A percentile compares a stretch with the other conserved stretches of the same genome.
Conservation (phyloP, 2,888 invertebrate genomes). For the Aphodius granarius region DNA sequence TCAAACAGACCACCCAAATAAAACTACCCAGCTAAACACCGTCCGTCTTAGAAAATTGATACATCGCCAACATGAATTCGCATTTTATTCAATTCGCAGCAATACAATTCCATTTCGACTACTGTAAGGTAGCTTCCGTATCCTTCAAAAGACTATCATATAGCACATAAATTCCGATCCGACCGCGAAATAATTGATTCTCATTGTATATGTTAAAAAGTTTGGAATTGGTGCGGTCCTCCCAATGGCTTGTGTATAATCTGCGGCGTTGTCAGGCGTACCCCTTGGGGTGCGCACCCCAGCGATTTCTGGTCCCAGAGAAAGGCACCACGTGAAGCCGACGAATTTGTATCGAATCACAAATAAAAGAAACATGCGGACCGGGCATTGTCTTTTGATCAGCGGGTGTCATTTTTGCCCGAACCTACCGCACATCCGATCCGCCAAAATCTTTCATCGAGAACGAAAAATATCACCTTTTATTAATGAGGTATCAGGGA, state of each 20-base stretch:
- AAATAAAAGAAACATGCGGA: conserved; percentile 31
- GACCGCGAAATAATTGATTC: not conserved
- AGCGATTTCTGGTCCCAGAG: not conserved
- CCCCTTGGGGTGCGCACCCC: not conserved
- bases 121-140: not conserved
- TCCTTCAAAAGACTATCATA: not conserved
- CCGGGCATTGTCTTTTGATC: conserved; percentile 30
- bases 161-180: not conserved
- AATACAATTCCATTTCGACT: not conserved
- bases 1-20: not conserved
- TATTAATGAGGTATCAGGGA: conserved; percentile 20
- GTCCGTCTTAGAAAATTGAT: not conserved
- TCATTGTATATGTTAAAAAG: not conserved
- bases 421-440: conserved; percentile 38
- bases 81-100: not conserved
- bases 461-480: conserved; percentile 16
- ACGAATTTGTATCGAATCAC: conserved; percentile 38
- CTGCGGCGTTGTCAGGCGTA: not conserved
- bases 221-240: not conserved
- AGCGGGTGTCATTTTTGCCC: conserved; percentile 30
- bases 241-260: not conserved
- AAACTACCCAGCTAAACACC: not conserved
- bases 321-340: conserved; percentile 34
- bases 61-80: not conserved
- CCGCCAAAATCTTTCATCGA: conserved; percentile 23